A percentile compares a stretch with the other conserved stretches of the same genome.
Evolutionary conservation across 2,888 invertebrate species (phyloP).

Genomic region (Spodoptera picta): DNA sequence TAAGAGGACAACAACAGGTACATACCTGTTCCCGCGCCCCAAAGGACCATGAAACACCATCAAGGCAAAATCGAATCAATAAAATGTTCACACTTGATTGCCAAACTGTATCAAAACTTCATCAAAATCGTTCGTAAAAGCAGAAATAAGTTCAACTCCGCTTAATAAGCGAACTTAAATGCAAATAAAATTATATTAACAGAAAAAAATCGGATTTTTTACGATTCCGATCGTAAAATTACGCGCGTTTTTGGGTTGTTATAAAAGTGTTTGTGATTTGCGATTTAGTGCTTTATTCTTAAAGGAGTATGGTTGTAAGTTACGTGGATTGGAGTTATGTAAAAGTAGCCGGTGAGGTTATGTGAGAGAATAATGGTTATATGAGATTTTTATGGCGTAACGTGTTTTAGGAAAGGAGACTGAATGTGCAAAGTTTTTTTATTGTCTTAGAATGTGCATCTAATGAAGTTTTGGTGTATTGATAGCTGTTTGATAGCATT

Average conservation of each 20-base stretch:
- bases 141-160: conserved; percentile 49
- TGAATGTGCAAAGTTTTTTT: conserved; percentile 45
- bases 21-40: conserved; percentile 13
- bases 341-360: conserved; percentile 41
- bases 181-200: conserved; percentile 59
- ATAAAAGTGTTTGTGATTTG: conserved; percentile 18
- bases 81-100: conserved; percentile 35
- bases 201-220: conserved; percentile 55
- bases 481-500: conserved; percentile 7
- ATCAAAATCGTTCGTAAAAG: conserved; percentile 50
- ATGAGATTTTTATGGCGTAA: conserved; percentile 50
- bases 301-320: background rate
- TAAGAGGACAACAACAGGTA: conserved; percentile 1
- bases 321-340: conserved; percentile 20
- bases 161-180: conserved; percentile 60
- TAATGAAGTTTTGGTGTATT: conserved; percentile 32
- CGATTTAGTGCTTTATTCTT: conserved; percentile 35
- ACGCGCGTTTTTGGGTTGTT: conserved; percentile 45
- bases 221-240: conserved; percentile 59
- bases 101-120: conserved; percentile 41
- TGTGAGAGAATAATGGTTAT: conserved; percentile 51
- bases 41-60: conserved; percentile 21
- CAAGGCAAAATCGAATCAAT: conserved; percentile 27
- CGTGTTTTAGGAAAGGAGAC: conserved; percentile 44
- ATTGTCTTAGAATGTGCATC: conserved; percentile 30